These are phyloP conservation scores for Scaptomyza montana DNA, from an alignment of 1,140 invertebrate genomes.

Conservation along the genomic window DNA sequence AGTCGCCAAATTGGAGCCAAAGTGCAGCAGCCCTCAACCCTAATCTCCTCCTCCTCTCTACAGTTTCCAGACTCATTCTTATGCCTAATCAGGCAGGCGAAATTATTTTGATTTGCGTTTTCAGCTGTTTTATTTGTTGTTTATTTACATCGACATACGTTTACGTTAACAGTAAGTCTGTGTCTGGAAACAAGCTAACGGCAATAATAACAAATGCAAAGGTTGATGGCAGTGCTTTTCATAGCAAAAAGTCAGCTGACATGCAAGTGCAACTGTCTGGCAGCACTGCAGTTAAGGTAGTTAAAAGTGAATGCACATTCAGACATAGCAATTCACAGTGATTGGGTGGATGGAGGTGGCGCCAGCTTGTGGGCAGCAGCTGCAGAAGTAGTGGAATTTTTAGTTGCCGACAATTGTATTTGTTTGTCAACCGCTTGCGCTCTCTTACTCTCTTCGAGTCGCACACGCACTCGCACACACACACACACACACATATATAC, in stretches of 20 bases:
- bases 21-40: slow-evolving; percentile 10
- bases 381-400: slow-evolving; percentile 53
- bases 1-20: slow-evolving; percentile 19
- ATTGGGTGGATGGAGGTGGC: neutral
- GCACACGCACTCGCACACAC: slow-evolving; percentile 1
- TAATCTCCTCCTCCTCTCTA: neutral
- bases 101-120: slow-evolving; percentile 39
- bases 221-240: slow-evolving; percentile 33
- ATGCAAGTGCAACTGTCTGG: slow-evolving; percentile 51
- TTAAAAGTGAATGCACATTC: slow-evolving; percentile 59
- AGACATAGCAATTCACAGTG: slow-evolving; percentile 3
- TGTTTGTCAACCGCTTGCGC: slow-evolving; percentile 30
- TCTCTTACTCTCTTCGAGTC: slow-evolving; percentile 25
- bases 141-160: neutral
- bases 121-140: slow-evolving; percentile 2
- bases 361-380: slow-evolving; percentile 36
- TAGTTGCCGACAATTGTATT: slow-evolving; percentile 43
- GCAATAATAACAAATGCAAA: slow-evolving; percentile 58
- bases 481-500: slow-evolving; percentile 17
- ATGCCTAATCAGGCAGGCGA: slow-evolving; percentile 5
- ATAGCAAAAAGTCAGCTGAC: slow-evolving; percentile 67
- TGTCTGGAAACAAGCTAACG: slow-evolving; percentile 12
- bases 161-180: slow-evolving; percentile 7
- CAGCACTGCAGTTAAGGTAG: slow-evolving; percentile 47
- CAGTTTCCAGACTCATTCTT: slow-evolving; percentile 34